These are phyloP conservation scores for Ennomos erosarius DNA, from an alignment of 2,888 invertebrate species.

Conservation along the genomic window DNA sequence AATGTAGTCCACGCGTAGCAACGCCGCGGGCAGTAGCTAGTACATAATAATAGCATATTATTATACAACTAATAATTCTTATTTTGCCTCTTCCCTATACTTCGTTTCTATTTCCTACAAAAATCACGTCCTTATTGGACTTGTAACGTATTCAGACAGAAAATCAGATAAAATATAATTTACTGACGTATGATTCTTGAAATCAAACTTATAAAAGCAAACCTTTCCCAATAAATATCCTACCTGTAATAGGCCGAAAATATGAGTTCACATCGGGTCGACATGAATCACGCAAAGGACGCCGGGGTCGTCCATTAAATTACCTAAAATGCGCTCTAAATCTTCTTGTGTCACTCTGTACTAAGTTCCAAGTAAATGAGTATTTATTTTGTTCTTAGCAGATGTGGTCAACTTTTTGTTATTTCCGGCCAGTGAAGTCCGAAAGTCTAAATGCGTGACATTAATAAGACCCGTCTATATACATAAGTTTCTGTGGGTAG, in stretches of 20 bases:
- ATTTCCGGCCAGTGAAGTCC: background rate
- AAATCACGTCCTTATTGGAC: too few species aligned
- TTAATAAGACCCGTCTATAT: too few species aligned
- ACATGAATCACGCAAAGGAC: conserved; percentile 28
- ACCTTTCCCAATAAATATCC: conserved; percentile 20
- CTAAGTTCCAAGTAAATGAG: conserved; percentile 40
- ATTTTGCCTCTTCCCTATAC: too few species aligned
- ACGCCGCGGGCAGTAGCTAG: too few species aligned
- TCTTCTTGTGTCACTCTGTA: conserved; percentile 29
- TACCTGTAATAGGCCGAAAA: conserved; percentile 22
- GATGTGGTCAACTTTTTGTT: background rate
- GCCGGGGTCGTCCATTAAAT: conserved; percentile 12
- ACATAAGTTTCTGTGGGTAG: too few species aligned
- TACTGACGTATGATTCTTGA: conserved; percentile 19
- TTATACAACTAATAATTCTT: too few species aligned
- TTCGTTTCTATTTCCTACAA: too few species aligned
- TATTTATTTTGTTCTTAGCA: conserved; percentile 46
- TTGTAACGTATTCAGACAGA: conserved; percentile 13
- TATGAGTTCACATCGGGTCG: conserved; percentile 15
- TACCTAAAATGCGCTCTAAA: conserved; percentile 16
- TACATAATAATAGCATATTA: too few species aligned
- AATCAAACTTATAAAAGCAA: conserved; percentile 16
- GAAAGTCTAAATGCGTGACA: too few species aligned
- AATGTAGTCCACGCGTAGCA: too few species aligned
- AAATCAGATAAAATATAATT: conserved; percentile 14